Conservation (phyloP, 2,888 invertebrate species). For the Brachynemurus nebulosus region DNA sequence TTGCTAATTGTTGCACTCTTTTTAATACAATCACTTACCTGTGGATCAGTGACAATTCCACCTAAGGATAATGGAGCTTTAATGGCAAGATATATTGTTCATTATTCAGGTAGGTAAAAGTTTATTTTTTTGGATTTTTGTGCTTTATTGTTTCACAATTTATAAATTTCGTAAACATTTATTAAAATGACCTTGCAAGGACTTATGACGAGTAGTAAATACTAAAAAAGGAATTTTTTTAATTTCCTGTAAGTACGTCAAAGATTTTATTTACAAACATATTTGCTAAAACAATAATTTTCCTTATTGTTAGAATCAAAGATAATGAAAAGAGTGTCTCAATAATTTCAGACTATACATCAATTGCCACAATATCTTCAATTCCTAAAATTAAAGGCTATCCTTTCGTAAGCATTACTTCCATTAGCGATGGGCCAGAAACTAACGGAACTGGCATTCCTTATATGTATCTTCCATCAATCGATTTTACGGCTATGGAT, state of each 20-base stretch:
- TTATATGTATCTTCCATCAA: constrained; percentile 57
- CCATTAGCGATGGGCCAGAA: constrained; percentile 53
- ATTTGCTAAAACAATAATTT: too few species aligned
- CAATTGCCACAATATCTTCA: constrained; percentile 54
- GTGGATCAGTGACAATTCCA: constrained; percentile 27
- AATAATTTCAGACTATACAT: constrained; percentile 48
- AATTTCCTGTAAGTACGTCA: too few species aligned
- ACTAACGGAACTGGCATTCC: constrained; percentile 56
- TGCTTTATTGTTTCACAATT: background rate
- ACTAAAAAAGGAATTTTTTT: too few species aligned
- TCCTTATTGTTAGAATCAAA: too few species aligned
- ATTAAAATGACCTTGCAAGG: too few species aligned
- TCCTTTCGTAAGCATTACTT: constrained; percentile 56
- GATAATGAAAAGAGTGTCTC: too few species aligned
- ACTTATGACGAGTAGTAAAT: too few species aligned
- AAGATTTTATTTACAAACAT: too few species aligned
- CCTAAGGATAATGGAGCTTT: constrained; percentile 44
- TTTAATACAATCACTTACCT: too few species aligned
- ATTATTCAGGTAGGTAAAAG: constrained; percentile 50
- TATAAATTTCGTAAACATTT: background rate
- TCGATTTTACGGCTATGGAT: constrained; percentile 55
- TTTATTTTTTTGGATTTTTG: constrained; percentile 3
- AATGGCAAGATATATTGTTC: constrained; percentile 60
- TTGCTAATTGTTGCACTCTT: too few species aligned
- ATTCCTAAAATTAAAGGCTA: constrained; percentile 43